A percentile compares a stretch with the other conserved stretches of the same genome.
These are phyloP conservation scores for Pomacea canaliculata DNA, from an alignment of 2,888 invertebrate species.

Conservation along the genomic window DNA sequence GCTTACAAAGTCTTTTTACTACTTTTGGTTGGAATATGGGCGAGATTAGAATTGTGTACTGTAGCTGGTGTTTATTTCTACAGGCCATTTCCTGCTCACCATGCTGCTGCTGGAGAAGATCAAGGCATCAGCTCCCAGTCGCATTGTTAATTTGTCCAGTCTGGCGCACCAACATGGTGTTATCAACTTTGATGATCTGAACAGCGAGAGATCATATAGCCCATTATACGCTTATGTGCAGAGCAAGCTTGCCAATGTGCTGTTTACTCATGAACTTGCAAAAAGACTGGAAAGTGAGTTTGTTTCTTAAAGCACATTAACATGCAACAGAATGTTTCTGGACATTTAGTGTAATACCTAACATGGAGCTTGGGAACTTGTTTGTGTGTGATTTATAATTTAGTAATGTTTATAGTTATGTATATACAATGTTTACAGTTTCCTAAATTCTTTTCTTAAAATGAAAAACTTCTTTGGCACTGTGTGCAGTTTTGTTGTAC, in stretches of 20 bases:
- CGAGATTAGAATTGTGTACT: no score
- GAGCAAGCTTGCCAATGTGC: conserved; percentile 65
- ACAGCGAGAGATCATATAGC: conserved; percentile 53
- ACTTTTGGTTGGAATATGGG: no score
- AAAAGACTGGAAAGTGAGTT: conserved; percentile 57
- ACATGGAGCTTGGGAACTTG: no score
- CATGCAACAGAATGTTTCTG: no score
- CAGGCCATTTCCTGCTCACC: conserved; percentile 68
- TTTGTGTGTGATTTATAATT: not conserved
- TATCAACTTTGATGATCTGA: conserved; percentile 67
- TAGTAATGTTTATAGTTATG: not conserved
- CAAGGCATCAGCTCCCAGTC: conserved; percentile 59
- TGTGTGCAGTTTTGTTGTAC: no score
- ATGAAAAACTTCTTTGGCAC: no score
- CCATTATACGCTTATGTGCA: conserved; percentile 58
- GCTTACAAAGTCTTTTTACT: no score
- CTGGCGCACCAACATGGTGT: conserved; percentile 50
- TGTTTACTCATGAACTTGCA: conserved; percentile 62
- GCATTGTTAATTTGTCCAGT: conserved; percentile 65
- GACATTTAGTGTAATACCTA: no score
- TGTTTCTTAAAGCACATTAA: not conserved
- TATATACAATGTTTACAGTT: no score
- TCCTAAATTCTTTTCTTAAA: no score
- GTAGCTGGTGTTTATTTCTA: not conserved
- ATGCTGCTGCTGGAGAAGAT: conserved; percentile 64